These are phyloP conservation scores for Nasonia longicornis DNA, from an alignment of 1,140 invertebrate species.

Conservation along the genomic window DNA sequence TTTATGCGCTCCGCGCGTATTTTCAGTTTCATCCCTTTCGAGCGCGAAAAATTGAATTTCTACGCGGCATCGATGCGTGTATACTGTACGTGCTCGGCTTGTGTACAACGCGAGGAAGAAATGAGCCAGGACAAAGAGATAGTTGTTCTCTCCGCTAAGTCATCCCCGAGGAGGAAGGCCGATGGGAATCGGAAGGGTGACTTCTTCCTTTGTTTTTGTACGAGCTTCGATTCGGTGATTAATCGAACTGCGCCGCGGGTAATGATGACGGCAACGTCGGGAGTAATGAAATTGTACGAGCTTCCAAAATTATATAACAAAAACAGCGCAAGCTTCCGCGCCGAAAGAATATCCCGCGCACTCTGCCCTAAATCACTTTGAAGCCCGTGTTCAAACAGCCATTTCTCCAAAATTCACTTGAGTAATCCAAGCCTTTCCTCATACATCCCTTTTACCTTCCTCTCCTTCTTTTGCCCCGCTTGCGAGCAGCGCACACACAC, in stretches of 20 bases:
- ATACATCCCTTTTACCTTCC: constrained; percentile 6
- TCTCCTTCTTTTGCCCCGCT: not conserved
- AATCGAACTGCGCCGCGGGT: not conserved
- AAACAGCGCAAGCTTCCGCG: too few relatives aligned
- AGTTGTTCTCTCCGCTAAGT: not conserved
- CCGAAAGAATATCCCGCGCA: too few relatives aligned
- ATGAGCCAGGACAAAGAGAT: not conserved
- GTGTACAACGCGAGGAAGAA: too few relatives aligned
- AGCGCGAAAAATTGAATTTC: constrained; percentile 41
- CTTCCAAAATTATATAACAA: too few relatives aligned
- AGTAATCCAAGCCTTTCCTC: constrained; percentile 7
- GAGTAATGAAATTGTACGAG: not conserved
- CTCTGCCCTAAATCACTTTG: too few relatives aligned
- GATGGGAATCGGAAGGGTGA: not conserved
- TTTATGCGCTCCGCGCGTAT: constrained; percentile 50
- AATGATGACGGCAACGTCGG: not conserved
- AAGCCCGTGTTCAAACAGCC: not conserved
- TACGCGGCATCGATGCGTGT: not conserved
- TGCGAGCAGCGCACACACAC: not conserved
- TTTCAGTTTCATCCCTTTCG: constrained; percentile 50
- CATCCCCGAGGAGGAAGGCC: too few relatives aligned
- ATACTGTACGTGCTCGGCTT: not conserved
- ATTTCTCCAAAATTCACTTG: not conserved
- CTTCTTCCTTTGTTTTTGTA: too few relatives aligned
- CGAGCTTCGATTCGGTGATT: not conserved